These are phyloP conservation scores for Spicauda simplicius DNA, from an alignment of 2,888 invertebrate species.

Conservation along the genomic window DNA sequence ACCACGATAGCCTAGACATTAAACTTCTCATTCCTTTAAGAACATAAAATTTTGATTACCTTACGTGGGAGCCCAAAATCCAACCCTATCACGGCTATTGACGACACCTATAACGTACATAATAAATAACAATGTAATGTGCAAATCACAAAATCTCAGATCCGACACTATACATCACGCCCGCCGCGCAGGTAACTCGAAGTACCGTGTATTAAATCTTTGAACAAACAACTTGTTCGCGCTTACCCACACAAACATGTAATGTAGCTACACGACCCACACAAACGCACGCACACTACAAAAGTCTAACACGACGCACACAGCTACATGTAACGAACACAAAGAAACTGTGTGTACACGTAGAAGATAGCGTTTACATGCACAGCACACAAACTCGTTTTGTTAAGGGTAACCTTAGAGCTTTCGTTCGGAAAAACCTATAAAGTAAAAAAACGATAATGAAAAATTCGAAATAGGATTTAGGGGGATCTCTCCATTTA, in stretches of 20 bases:
- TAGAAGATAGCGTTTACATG: slow-evolving; percentile 11
- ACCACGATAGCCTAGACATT: too few species aligned
- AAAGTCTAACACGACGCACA: not conserved
- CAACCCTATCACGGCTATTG: too few species aligned
- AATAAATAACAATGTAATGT: slow-evolving; percentile 4
- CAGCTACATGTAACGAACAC: not conserved
- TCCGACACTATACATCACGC: slow-evolving; percentile 49
- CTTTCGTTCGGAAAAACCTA: not conserved
- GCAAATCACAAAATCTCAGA: slow-evolving; percentile 44
- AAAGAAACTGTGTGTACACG: not conserved
- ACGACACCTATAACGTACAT: too few species aligned
- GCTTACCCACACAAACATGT: slow-evolving; percentile 63
- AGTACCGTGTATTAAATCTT: slow-evolving; percentile 83
- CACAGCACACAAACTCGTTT: slow-evolving; percentile 14
- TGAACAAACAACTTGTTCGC: slow-evolving; percentile 84
- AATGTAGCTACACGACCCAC: slow-evolving; percentile 26
- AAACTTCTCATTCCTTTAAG: too few species aligned
- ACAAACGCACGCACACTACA: slow-evolving; percentile 3
- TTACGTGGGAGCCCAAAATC: too few species aligned
- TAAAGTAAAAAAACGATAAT: too few species aligned
- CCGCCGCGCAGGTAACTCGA: slow-evolving; percentile 72
- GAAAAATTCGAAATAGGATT: too few species aligned
- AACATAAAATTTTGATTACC: too few species aligned
- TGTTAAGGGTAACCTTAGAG: slow-evolving; percentile 24
- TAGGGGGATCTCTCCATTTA: too few species aligned